Conservation (phyloP, 2,797 vertebrate genomes). For the Kryptolebias ocellatus region DNA sequence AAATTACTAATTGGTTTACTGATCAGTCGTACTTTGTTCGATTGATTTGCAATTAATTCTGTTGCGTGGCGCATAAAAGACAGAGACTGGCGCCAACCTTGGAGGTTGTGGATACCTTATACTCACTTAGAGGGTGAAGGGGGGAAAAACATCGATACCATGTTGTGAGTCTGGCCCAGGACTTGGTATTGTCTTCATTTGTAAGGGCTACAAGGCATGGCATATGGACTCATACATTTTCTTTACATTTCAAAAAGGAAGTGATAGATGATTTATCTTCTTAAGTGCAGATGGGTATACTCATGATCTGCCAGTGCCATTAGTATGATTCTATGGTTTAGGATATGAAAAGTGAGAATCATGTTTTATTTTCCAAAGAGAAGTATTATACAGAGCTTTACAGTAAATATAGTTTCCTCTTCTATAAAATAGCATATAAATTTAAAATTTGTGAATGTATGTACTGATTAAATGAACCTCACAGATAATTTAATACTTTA, state of each 20-base stretch:
- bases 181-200: slow-evolving; percentile 81
- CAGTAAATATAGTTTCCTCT: slow-evolving; percentile 58
- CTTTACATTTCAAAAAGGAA: slow-evolving; percentile 63
- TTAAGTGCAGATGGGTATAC: slow-evolving; percentile 68
- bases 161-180: slow-evolving; percentile 82
- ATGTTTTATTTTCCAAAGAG: slow-evolving; percentile 53
- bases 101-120: slow-evolving; percentile 91
- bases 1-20: slow-evolving; percentile 99
- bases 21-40: slow-evolving; percentile 99
- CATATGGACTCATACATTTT: slow-evolving; percentile 68
- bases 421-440: slow-evolving; percentile 44
- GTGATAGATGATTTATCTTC: slow-evolving; percentile 69
- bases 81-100: slow-evolving; percentile 97
- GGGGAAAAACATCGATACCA: slow-evolving; percentile 86
- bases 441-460: slow-evolving; percentile 30
- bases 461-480: slow-evolving; percentile 14
- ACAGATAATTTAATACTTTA: slow-evolving; percentile 10
- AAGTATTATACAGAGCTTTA: slow-evolving; percentile 54
- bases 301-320: slow-evolving; percentile 59
- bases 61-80: slow-evolving; percentile 92
- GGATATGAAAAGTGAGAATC: slow-evolving; percentile 48
- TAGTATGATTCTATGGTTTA: slow-evolving; percentile 63
- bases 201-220: slow-evolving; percentile 61
- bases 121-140: slow-evolving; percentile 85
- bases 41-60: slow-evolving; percentile 99